A percentile compares a stretch with the other conserved stretches of the same genome.
Evolutionary conservation across 2,888 invertebrate genomes (phyloP).

Genomic region (Chrysolina americana): DNA sequence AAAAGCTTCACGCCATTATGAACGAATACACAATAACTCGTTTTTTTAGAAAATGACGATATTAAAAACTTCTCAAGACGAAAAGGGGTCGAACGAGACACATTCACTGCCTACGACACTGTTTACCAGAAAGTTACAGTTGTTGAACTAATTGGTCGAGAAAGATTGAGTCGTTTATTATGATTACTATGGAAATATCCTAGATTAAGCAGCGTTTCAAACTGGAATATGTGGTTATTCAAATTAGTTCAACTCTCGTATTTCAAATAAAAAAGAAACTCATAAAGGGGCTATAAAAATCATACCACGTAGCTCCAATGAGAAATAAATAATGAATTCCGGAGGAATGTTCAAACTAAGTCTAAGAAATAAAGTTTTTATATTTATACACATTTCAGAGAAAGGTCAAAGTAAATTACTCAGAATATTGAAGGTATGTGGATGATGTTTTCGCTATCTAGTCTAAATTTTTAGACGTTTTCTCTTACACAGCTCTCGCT

Average conservation of each 20-base stretch:
- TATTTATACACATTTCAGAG: too few species aligned
- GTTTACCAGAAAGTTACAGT: neutral
- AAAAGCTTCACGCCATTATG: too few species aligned
- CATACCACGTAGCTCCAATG: neutral
- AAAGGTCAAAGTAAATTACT: too few species aligned
- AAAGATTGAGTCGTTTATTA: constrained; percentile 7
- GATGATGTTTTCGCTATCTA: too few species aligned
- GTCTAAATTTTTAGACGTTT: too few species aligned
- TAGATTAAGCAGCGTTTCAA: neutral
- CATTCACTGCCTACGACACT: neutral
- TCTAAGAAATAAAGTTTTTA: too few species aligned
- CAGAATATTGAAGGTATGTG: too few species aligned
- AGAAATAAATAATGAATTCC: neutral
- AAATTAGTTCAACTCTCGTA: neutral
- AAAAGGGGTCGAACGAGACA: neutral
- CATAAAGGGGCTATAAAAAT: neutral
- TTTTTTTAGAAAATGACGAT: too few species aligned
- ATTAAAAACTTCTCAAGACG: too few species aligned
- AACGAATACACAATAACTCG: too few species aligned
- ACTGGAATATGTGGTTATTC: constrained; percentile 7
- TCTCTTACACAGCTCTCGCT: too few species aligned
- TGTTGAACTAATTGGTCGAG: constrained; percentile 1
- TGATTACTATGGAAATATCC: constrained; percentile 10
- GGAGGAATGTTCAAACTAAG: too few species aligned
- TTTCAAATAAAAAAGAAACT: neutral